Evolutionary conservation across 2,113 vertebrate genomes (phyloP), one percentile per base, ranked within the genome.

Genomic region (Thermophis baileyi): DNA sequence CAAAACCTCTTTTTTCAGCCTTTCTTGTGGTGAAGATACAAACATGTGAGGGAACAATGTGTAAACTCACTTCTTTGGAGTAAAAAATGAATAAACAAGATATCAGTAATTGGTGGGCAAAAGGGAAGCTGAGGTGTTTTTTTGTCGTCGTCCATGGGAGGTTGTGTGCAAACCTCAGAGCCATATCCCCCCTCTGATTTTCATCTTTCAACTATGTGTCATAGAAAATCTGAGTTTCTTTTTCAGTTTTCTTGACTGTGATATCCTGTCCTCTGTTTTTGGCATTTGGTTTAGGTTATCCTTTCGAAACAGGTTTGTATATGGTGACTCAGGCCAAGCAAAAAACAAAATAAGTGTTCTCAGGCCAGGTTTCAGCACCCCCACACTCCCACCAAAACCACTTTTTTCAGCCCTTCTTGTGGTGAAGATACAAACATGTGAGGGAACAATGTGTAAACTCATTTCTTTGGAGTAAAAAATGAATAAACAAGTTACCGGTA

Each of bases 221-320:
- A 47, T 46, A 40, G 49, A 30, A 63, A 47, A 87, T 24, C 9
- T 40, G 40, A 40, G 81, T 90, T 93, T 93, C 89, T 55, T 30
- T 63, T 51, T 46, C 89, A 47, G 22, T 14, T 9, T 60, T 12
- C 57, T 92, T 3, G 16, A n/a, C 1, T 99, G 98, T 87, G 35
- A 40, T 81, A 40, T 81, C 74, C 74, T 81, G 35, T 74, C 69
- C 40, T n/a, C n/a, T 74, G n/a, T 6, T 51, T 51, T 51, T 51
- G 51, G 51, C 51, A 51, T 35, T 74, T 44, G 35, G 74, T 9
- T 81, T 40, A 81, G 35, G 74, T 40, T 81, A 81, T 81, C n/a
- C 40, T 40, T 81, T 22, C 2, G 35, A 81, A 81, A 44, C 18
- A 22, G 35, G 18, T 8, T 81, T 81, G 74, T 44, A 8, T 40